Base-by-base conservation (phyloP, 2,888 invertebrate species). In the Drosophila lutescens region DNA sequence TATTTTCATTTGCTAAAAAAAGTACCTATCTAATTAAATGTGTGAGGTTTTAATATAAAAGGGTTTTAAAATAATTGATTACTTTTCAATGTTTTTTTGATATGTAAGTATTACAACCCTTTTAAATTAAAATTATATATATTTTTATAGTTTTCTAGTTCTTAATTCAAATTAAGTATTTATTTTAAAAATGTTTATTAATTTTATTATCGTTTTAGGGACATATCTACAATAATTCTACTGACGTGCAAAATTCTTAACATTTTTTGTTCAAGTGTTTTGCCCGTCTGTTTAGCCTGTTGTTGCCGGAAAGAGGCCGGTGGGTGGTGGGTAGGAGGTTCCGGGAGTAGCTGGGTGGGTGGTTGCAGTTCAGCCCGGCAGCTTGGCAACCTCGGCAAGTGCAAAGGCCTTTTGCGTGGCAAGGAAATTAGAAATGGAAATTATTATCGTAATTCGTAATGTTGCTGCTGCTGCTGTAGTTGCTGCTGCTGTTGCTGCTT, bases 371-470 rank as follows among this genome's bases (percentile, higher is more conserved):
- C 26, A 34, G 53, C 17, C 49, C 43, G 51, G 50, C 49, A 56
- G 74, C 32, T 57, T 60, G 65, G 40, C 65, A 61, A 67, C 67
- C 65, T 46, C 70, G 46, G 60, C 67, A 74, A 71, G 69, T 47
- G 88, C 76, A 80, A 73, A 86, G 74, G 77, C 83, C 86, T 87
- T 81, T 70, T 66, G 71, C 77, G 67, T 80, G 72, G 68, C 62
- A 63, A 89, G 85, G 90, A 89, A 90, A 89, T 89, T 89, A 88
- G 89, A 86, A 89, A 89, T 84, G 88, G 89, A 90, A 90, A 89
- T 90, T 90, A 88, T 89, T 90, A 90, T 90, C 81, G 89, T 86
- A 88, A 90, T 89, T 90, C 75, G 80, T 76, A 80, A 77, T 70
- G 71, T 74, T 72, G 69, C 57, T 55, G 60, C 65, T 60, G 71